phyloP scores from a whole-genome alignment of 2,113 vertebrate species.

The Bufo gargarizans region DNA sequence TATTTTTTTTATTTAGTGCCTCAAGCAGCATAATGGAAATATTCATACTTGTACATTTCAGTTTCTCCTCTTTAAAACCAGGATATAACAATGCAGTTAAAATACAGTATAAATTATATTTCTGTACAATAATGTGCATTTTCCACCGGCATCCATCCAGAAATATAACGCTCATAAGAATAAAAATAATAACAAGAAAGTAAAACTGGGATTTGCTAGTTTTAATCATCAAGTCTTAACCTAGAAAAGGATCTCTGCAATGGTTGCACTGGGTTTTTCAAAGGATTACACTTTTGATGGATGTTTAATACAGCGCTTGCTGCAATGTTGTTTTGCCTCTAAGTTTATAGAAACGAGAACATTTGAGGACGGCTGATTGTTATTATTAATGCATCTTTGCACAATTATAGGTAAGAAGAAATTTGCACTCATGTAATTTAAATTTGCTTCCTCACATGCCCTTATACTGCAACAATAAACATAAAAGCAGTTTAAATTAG shows the following conservation, averaged over 20 bases:
- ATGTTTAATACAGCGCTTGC: background rate
- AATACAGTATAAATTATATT: background rate
- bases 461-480: background rate
- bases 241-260: background rate
- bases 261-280: background rate
- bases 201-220: constrained; percentile 10
- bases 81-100: background rate
- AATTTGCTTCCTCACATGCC: background rate
- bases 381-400: background rate
- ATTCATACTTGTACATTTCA: background rate
- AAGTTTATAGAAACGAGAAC: background rate
- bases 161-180: background rate
- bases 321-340: too few relatives aligned
- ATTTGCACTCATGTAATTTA: background rate
- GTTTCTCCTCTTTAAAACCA: background rate
- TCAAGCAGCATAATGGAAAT: background rate
- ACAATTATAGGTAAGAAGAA: constrained; percentile 1
- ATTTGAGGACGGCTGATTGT: background rate
- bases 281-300: constrained; percentile 8
- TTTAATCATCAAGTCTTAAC: background rate
- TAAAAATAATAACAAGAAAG: constrained; percentile 3
- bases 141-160: background rate
- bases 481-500: background rate
- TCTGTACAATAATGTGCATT: background rate
- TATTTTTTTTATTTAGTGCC: too few relatives aligned